Base-by-base conservation (phyloP, 2,113 vertebrate species). In the Silurus meridionalis region DNA sequence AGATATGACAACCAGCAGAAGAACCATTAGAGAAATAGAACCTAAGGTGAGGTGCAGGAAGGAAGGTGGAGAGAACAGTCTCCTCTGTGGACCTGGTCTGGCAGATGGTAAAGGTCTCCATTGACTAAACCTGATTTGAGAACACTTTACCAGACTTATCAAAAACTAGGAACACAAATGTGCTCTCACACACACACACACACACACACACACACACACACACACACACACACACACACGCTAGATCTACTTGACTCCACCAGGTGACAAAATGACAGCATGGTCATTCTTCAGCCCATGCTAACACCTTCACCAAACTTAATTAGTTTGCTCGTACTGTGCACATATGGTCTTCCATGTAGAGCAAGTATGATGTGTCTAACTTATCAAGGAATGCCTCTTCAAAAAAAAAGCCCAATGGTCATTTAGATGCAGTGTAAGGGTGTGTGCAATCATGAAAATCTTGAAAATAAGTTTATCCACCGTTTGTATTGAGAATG, bases 161-260 rank as follows among this genome's bases (percentile, higher is more conserved):
- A 90, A 85, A 91, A 91, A 90, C 90, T 81, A 89, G 89, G 91
- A 91, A 89, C 92, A 80, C 84, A 87, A 91, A 92, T 91, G 91
- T 91, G 90, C 92, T 92, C 91, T 91, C 92, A 86, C 80, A 89
- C 92, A 91, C 93, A 94, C 93, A 91, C 92, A 88, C 79, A 90
- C 92, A 92, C 93, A 94, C 94, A 92, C 92, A 87, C 80, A 90
- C 92, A 91, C 93, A 94, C 94, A 92, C 92, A 88, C 79, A 90
- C 91, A 91, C 93, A 94, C 94, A 67, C 13, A 37, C 63, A 94
- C 91, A 92, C 92, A 87, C 81, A 90, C 92, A 92, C 93, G 93
- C 94, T 92, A 93, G 92, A 92, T 94, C 92, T 91, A 92, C 85
- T 90, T 93, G 94, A 94, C 93, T 93, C 91, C 91, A 93, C 90